Percentiles rank a stretch among this genome's conserved stretches.
Conservation (phyloP, 2,797 vertebrate species). For the Centroberyx gerrardi region DNA sequence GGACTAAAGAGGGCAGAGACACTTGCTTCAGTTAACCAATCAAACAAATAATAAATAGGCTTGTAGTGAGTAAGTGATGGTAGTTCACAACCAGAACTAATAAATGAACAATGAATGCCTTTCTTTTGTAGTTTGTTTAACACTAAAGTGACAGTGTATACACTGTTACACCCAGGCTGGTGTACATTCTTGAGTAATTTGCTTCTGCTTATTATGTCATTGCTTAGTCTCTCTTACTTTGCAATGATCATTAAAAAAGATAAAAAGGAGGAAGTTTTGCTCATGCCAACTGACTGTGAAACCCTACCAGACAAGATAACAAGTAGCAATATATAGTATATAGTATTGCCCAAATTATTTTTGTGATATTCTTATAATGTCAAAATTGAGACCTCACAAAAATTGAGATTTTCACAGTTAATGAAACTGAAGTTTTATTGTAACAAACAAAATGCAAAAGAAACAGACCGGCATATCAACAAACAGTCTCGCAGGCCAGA, state of each 20-base stretch:
- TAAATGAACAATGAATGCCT: neutral
- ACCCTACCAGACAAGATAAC: too few species aligned
- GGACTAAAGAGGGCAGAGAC: slow-evolving; percentile 26
- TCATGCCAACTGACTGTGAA: too few species aligned
- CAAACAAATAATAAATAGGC: slow-evolving; percentile 18
- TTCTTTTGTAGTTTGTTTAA: neutral
- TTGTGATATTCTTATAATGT: neutral
- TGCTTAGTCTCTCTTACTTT: too few species aligned
- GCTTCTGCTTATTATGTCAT: neutral
- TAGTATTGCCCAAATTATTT: neutral
- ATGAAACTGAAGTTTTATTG: slow-evolving; percentile 68
- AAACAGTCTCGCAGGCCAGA: slow-evolving; percentile 30
- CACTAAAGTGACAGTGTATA: neutral
- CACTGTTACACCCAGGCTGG: too few species aligned
- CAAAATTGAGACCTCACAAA: neutral
- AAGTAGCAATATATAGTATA: too few species aligned
- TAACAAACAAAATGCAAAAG: slow-evolving; percentile 50
- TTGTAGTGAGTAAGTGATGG: slow-evolving; percentile 6
- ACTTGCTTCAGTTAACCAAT: slow-evolving; percentile 13
- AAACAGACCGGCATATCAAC: slow-evolving; percentile 32
- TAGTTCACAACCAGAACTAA: slow-evolving; percentile 22
- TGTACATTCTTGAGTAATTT: neutral
- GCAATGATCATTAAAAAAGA: too few species aligned
- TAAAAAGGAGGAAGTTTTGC: too few species aligned
- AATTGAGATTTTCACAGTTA: slow-evolving; percentile 29